phyloP scores from a whole-genome alignment of 2,797 vertebrate genomes.

The Anolis apletophallus region DNA sequence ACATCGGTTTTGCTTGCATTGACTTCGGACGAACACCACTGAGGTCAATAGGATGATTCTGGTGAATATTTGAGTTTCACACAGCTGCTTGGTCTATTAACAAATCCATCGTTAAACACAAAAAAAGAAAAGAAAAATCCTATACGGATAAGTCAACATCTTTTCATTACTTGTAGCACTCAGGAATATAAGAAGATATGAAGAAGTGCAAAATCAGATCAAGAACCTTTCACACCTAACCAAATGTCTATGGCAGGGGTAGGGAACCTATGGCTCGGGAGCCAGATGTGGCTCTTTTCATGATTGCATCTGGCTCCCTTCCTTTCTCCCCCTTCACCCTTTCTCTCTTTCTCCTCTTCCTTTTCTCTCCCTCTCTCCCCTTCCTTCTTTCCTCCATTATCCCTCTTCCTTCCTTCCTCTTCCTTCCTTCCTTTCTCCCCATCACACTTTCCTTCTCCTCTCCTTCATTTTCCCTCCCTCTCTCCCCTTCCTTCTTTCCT shows the following conservation, averaged over 20 bases:
- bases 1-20: background rate
- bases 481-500: no score
- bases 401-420: no score
- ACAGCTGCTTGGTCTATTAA: conserved; percentile 1
- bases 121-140: background rate
- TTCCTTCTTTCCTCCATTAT: no score
- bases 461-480: no score
- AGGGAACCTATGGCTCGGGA: no score
- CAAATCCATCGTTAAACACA: background rate
- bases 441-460: no score
- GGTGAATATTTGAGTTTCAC: background rate
- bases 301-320: no score
- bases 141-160: background rate
- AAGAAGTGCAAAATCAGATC: background rate
- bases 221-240: background rate
- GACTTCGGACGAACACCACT: background rate
- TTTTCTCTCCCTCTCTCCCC: no score
- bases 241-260: background rate
- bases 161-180: background rate
- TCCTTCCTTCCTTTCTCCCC: no score
- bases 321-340: no score
- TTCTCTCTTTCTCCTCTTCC: no score
- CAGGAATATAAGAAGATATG: background rate
- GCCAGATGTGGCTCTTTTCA: no score
- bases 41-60: background rate